Conservation (phyloP, 2,888 invertebrate genomes). For the Cotesia congregata region DNA sequence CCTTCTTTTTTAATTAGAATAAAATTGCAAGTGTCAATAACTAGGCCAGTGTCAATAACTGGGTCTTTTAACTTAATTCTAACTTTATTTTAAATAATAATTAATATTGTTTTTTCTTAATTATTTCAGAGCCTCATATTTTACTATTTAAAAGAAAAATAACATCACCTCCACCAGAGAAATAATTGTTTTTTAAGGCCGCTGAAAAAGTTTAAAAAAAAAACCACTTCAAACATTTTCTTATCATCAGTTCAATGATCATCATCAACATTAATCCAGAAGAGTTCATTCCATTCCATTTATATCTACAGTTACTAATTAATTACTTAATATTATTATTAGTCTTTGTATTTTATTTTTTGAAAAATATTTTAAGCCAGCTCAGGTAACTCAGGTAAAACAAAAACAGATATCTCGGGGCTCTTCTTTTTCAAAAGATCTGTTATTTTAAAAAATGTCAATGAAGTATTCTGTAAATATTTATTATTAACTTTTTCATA, state of each 20-base stretch:
- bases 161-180: slow-evolving; percentile 70
- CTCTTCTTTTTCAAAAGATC: slow-evolving; percentile 33
- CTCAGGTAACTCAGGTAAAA: too few relatives aligned
- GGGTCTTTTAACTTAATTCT: too few relatives aligned
- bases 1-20: too few relatives aligned
- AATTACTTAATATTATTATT: background rate
- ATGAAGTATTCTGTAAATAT: slow-evolving; percentile 32
- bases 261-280: slow-evolving; percentile 51
- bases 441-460: slow-evolving; percentile 24
- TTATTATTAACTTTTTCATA: slow-evolving; percentile 23
- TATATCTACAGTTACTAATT: background rate
- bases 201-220: background rate
- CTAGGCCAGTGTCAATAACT: too few relatives aligned
- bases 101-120: slow-evolving; percentile 37
- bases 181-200: slow-evolving; percentile 45
- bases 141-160: slow-evolving; percentile 85
- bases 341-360: background rate
- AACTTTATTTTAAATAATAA: background rate
- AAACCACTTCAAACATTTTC: slow-evolving; percentile 11
- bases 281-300: slow-evolving; percentile 11
- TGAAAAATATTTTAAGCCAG: too few relatives aligned
- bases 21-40: too few relatives aligned
- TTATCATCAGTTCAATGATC: slow-evolving; percentile 43
- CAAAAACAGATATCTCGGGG: slow-evolving; percentile 19
- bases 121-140: slow-evolving; percentile 88